A percentile compares a stretch with the other conserved stretches of the same genome.
These are phyloP conservation scores for Dascyllus trimaculatus DNA, from an alignment of 2,113 vertebrate genomes.

Conservation along the genomic window DNA sequence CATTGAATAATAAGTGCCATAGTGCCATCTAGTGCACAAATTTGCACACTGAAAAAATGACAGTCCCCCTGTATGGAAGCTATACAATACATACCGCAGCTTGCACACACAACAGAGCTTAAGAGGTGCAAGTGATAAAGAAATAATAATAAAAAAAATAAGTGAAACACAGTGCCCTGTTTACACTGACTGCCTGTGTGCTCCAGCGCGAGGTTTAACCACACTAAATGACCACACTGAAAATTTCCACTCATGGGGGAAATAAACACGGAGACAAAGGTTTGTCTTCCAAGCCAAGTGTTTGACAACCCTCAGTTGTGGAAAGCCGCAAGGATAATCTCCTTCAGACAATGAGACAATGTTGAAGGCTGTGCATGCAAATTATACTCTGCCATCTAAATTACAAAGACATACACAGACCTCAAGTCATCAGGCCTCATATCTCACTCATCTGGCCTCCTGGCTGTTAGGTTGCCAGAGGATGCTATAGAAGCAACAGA, in stretches of 20 bases:
- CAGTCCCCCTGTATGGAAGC: slow-evolving; percentile 25
- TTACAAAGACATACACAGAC: slow-evolving; percentile 76
- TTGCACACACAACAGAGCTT: neutral
- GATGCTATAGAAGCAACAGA: slow-evolving; percentile 76
- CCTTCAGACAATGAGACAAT: slow-evolving; percentile 61
- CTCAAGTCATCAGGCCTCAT: slow-evolving; percentile 74
- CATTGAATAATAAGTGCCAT: slow-evolving; percentile 80
- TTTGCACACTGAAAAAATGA: slow-evolving; percentile 67
- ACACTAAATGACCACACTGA: slow-evolving; percentile 56
- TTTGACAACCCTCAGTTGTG: slow-evolving; percentile 62
- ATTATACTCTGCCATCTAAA: slow-evolving; percentile 76
- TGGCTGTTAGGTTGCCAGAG: slow-evolving; percentile 77
- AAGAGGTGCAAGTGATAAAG: slow-evolving; percentile 6
- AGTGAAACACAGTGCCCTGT: slow-evolving; percentile 18
- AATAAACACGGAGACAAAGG: slow-evolving; percentile 70
- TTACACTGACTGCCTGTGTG: slow-evolving; percentile 32
- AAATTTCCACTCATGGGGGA: slow-evolving; percentile 64
- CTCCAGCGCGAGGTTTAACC: slow-evolving; percentile 45
- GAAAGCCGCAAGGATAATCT: slow-evolving; percentile 70
- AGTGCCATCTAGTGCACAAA: slow-evolving; percentile 83
- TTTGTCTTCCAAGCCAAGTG: slow-evolving; percentile 68
- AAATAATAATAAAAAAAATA: neutral
- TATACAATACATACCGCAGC: neutral
- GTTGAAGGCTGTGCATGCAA: slow-evolving; percentile 76
- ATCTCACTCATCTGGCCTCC: slow-evolving; percentile 77